Conservation (phyloP, 2,113 vertebrate species). For the Fukomys damarensis region DNA sequence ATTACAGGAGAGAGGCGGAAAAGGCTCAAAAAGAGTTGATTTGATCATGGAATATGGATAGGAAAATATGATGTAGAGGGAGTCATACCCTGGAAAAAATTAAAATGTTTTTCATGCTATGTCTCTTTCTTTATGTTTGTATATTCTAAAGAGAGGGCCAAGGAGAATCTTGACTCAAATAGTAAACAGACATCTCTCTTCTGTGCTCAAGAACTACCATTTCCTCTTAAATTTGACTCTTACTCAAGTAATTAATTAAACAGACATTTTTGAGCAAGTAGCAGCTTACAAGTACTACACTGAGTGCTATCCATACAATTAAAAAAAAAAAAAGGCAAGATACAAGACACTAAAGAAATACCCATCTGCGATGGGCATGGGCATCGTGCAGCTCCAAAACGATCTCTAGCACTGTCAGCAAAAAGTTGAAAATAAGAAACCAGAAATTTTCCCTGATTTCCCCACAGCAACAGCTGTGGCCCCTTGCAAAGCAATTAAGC, state of each 20-base stretch:
- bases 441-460: background rate
- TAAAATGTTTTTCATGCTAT: background rate
- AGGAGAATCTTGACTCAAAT: background rate
- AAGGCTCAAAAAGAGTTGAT: background rate
- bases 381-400: constrained; percentile 1
- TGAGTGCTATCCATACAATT: background rate
- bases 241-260: background rate
- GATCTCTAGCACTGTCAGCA: constrained; percentile 47
- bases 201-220: background rate
- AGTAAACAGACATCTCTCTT: background rate
- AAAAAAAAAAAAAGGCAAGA: constrained; percentile 7
- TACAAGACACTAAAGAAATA: background rate
- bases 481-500: constrained; percentile 77
- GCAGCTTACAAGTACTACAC: background rate
- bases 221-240: constrained; percentile 1
- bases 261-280: background rate
- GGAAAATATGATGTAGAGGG: background rate
- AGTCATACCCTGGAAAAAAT: background rate
- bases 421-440: constrained; percentile 65
- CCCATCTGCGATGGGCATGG: background rate
- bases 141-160: background rate
- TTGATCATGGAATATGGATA: background rate
- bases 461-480: constrained; percentile 73
- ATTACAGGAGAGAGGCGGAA: background rate
- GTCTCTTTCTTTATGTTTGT: background rate